Conservation (phyloP, 2,797 vertebrate genomes). For the Acomys russatus region DNA sequence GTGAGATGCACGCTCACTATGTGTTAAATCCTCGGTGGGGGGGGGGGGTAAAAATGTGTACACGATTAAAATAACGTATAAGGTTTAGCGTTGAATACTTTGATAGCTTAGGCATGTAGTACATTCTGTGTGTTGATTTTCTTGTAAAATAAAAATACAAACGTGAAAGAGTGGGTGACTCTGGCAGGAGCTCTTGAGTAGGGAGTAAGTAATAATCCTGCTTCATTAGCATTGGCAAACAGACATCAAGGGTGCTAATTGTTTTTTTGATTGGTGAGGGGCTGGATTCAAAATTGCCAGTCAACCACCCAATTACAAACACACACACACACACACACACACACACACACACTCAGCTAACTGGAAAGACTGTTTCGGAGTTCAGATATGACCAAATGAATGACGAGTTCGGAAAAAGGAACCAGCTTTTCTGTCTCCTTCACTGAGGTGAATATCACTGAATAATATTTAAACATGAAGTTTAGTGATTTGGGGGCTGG, state of each 20-base stretch:
- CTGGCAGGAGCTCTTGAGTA: neutral
- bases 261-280: neutral
- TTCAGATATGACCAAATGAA: slow-evolving; percentile 36
- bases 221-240: neutral
- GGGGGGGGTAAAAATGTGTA: neutral
- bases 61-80: slow-evolving; percentile 4
- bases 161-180: neutral
- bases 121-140: neutral
- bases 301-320: neutral
- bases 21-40: neutral
- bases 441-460: neutral
- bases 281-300: neutral
- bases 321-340: neutral
- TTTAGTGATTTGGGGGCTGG: neutral
- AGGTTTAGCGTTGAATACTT: neutral
- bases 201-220: neutral
- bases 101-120: neutral
- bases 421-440: neutral
- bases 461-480: slow-evolving; percentile 41
- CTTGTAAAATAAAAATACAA: neutral
- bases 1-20: neutral
- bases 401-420: neutral
- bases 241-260: slow-evolving; percentile 5
- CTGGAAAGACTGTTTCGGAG: slow-evolving; percentile 22
- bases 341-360: neutral